Conservation (phyloP, 2,797 vertebrate genomes). For the Phataginus tetradactyla region DNA sequence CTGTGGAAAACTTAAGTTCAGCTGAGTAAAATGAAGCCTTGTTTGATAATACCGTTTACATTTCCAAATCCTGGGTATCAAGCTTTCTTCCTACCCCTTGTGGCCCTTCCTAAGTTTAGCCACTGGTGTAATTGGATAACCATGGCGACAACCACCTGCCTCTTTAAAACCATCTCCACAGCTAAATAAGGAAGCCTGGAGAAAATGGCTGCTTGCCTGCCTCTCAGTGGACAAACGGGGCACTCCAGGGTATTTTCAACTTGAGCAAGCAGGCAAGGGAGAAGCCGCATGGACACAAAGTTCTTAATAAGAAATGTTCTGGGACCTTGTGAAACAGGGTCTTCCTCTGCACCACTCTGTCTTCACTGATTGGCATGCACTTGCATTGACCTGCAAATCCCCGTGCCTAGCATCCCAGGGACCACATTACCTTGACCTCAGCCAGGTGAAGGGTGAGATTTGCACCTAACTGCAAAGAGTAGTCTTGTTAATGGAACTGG, state of each 20-base stretch:
- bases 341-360: not conserved
- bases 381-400: not conserved
- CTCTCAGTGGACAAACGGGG: conserved; percentile 68
- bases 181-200: conserved; percentile 81
- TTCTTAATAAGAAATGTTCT: not conserved
- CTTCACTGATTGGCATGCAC: not conserved
- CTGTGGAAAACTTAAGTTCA: conserved; percentile 65
- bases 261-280: not conserved
- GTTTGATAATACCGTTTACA: conserved; percentile 77
- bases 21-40: conserved; percentile 19
- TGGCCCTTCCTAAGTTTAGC: conserved; percentile 83
- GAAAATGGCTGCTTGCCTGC: conserved; percentile 75
- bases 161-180: conserved; percentile 80
- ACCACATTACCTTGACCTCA: not conserved
- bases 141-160: conserved; percentile 84
- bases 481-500: not conserved
- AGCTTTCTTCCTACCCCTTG: conserved; percentile 80
- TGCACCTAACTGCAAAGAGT: not conserved
- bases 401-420: not conserved
- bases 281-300: not conserved
- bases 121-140: conserved; percentile 82
- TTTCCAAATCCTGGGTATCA: conserved; percentile 78
- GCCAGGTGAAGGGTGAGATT: not conserved
- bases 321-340: not conserved
- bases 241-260: conserved; percentile 50